Conservation (phyloP, 2,113 vertebrate genomes). For the Coptodon rendalli region DNA sequence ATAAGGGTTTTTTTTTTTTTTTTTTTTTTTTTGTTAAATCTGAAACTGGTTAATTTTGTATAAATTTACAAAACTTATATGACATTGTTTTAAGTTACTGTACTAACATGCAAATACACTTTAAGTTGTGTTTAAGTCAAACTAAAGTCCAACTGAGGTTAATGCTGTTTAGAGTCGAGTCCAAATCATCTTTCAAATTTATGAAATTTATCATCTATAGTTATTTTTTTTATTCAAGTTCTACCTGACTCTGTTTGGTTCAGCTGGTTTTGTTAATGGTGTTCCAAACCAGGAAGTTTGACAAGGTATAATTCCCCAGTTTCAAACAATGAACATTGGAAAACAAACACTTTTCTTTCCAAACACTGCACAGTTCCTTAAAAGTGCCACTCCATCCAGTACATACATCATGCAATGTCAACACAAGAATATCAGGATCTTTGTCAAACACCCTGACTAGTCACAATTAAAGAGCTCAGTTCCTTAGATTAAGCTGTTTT, state of each 20-base stretch:
- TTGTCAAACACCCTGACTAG: neutral
- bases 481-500: neutral
- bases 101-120: neutral
- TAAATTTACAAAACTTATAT: neutral
- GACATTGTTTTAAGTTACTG: neutral
- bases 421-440: neutral
- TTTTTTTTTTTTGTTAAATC: no score
- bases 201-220: neutral
- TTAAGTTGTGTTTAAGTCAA: no score
- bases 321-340: neutral
- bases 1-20: no score
- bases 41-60: no score
- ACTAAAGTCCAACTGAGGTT: no score
- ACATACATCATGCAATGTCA: neutral
- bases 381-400: neutral
- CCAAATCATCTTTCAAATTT: neutral
- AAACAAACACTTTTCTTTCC: neutral
- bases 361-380: neutral
- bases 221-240: neutral
- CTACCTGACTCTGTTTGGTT: no score
- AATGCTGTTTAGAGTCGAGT: no score
- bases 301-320: neutral
- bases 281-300: no score
- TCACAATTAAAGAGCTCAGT: neutral
- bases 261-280: no score